Evolutionary conservation across 2,797 vertebrate genomes (phyloP), one percentile per base, ranked within the genome.

Genomic region (Cossypha dichroa): DNA sequence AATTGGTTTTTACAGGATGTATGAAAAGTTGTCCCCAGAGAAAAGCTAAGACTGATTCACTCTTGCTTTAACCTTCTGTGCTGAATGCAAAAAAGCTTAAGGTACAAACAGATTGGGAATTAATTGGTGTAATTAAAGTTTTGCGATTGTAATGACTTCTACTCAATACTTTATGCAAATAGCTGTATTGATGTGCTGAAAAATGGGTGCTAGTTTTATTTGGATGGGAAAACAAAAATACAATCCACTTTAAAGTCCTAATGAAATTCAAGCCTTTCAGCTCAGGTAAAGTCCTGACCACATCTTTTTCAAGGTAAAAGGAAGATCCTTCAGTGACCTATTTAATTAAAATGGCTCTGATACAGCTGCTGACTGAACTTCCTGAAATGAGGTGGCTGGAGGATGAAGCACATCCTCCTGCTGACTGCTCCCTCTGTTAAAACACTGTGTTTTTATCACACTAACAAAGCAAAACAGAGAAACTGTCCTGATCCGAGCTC

Each of bases 101-200:
- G 98, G 98, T 98, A 98, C 97, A 98, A 98, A 99, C 98, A 99
- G 99, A 99, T 98, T 99, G 98, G 98, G 98, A 99, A 99, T 99
- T 99, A 99, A 99, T 99, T 99, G 99, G 98, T 98, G 98, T 99
- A 99, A 99, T 99, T 99, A 99, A 99, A 98, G 98, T 99, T 99
- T 99, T 98, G 98, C 98, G 97, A 98, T 99, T 99, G 98, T 99
- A 99, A 99, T 98, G 98, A 98, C 98, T 98, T 97, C 94, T 97
- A 98, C 99, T 99, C 99, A 98, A 99, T 99, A 99, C 96, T 94
- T 97, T 98, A 99, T 99, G 99, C 98, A 99, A 99, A 99, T 98
- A 98, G 94, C 97, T 97, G 96, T 99, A 99, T 99, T 98, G 98
- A 99, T 98, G 98, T 97, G 81, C 96, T 93, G 98, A 98, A 98